Base-by-base conservation (phyloP, 2,888 invertebrate species). In the Aplocera efformata region DNA sequence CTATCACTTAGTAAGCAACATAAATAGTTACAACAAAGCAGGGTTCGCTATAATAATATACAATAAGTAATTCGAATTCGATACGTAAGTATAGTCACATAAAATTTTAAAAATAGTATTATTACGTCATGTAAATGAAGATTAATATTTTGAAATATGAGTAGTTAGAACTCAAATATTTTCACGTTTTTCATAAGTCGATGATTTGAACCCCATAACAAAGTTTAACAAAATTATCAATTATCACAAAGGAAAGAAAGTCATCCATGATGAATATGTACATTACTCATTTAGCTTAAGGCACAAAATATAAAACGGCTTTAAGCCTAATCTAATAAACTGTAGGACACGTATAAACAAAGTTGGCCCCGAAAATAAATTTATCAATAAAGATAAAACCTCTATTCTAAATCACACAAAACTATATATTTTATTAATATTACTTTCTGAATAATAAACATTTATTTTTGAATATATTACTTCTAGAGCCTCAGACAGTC, bases 261-360 rank as follows among this genome's bases (percentile, higher is more conserved):
- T 80, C 80, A 82, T 82, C 81, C 73, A 73, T 63, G 80, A 84
- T 81, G 79, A 79, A 68, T 80, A 81, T 79, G 70, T 83, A 82
- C 78, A 82, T 57, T 47, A 58, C 35, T 22, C 4, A 20, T 29
- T 40, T 33, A 35, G 56, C 54, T 28, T 80, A 85, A 84, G 85
- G 84, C 85, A 84, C 77, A 68, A 79, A 74, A 67, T 73, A 71
- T 64, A 75, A 72, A 58, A 60, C 53, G 81, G 81, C 83, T 83
- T 78, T 45, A 64, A 82, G 83, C 84, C 77, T 60, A 60, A 54
- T 57, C 59, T 56, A 50, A 55, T 48, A 60, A 58, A 45, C 46
- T 31, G 47, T 49, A 72, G 69, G 69, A 73, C 60, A 48, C 63
- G 45, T 75, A 70, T 75, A 60, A 72, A 79, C 73, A 78, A 65